Evolutionary conservation across 2,888 invertebrate genomes (phyloP).

Genomic region (Acronicta leporina): DNA sequence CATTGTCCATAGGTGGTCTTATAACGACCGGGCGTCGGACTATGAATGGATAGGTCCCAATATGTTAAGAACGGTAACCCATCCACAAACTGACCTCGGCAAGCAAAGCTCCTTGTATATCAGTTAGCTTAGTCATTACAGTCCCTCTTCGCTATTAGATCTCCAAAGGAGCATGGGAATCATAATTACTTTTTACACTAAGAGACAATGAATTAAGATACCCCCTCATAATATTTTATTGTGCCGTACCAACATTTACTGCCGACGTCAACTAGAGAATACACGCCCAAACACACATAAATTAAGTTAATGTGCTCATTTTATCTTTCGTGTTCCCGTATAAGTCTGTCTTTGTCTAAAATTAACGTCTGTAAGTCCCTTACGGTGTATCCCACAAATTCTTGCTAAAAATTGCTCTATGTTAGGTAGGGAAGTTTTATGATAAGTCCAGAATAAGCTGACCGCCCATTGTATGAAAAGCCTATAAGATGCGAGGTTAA

Average conservation of each 20-base stretch:
- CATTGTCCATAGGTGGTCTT: too few species aligned
- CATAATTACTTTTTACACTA: slow-evolving; percentile 33
- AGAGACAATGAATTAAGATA: slow-evolving; percentile 44
- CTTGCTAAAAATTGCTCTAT: slow-evolving; percentile 73
- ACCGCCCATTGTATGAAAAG: too few species aligned
- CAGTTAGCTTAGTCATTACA: too few species aligned
- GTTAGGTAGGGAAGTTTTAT: slow-evolving; percentile 53
- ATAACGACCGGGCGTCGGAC: too few species aligned
- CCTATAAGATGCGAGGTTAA: too few species aligned
- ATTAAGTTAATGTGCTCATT: slow-evolving; percentile 76
- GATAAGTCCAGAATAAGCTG: background rate
- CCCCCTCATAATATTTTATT: slow-evolving; percentile 47
- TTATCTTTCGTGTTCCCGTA: slow-evolving; percentile 66
- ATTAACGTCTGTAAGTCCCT: slow-evolving; percentile 74
- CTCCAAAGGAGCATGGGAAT: slow-evolving; percentile 13
- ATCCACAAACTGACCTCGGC: too few species aligned
- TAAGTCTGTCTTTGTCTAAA: slow-evolving; percentile 75
- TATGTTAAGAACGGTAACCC: too few species aligned
- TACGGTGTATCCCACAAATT: slow-evolving; percentile 65
- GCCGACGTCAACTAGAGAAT: slow-evolving; percentile 51
- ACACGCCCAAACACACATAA: slow-evolving; percentile 70
- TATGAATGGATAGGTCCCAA: too few species aligned
- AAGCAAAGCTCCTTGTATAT: too few species aligned
- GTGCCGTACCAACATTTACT: slow-evolving; percentile 21
- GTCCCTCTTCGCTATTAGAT: too few species aligned